These are phyloP conservation scores for Eriosoma lanigerum DNA, from an alignment of 1,140 invertebrate genomes.

Conservation along the genomic window DNA sequence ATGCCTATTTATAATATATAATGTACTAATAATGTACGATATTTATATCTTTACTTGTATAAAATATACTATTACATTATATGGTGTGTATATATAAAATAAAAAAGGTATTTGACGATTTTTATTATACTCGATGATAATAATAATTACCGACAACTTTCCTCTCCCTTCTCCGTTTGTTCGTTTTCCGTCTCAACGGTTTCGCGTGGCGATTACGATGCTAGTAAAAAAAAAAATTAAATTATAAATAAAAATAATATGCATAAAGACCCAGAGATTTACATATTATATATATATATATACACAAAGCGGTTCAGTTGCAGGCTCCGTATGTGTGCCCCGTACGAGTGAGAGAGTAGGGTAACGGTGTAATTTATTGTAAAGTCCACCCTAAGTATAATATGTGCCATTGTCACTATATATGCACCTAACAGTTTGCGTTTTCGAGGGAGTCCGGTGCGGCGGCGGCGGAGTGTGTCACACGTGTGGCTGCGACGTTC, in stretches of 20 bases:
- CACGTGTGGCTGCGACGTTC: slow-evolving; percentile 41
- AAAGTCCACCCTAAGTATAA: slow-evolving; percentile 35
- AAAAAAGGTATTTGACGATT: too few species aligned
- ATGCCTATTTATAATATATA: too few species aligned
- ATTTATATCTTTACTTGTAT: too few species aligned
- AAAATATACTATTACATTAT: too few species aligned
- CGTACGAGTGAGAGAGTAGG: too few species aligned
- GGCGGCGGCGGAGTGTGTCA: slow-evolving; percentile 23
- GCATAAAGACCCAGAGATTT: slow-evolving; percentile 9
- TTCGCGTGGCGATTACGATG: slow-evolving; percentile 4
- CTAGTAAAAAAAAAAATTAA: slow-evolving; percentile 11
- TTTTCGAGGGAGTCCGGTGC: slow-evolving; percentile 22
- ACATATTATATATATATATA: background rate
- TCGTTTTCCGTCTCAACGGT: slow-evolving; percentile 18
- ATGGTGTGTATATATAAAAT: too few species aligned
- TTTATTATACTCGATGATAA: background rate
- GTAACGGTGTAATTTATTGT: slow-evolving; percentile 42
- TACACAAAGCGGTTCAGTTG: slow-evolving; percentile 41
- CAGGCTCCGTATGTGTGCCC: background rate
- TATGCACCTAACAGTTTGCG: background rate
- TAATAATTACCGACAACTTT: slow-evolving; percentile 39
- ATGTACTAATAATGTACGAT: too few species aligned
- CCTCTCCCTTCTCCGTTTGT: background rate
- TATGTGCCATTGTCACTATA: slow-evolving; percentile 29
- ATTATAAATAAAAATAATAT: slow-evolving; percentile 24